Percentiles rank a stretch among this genome's conserved stretches.
Evolutionary conservation across 2,888 invertebrate species (phyloP).

Genomic region (Artemia sinica): DNA sequence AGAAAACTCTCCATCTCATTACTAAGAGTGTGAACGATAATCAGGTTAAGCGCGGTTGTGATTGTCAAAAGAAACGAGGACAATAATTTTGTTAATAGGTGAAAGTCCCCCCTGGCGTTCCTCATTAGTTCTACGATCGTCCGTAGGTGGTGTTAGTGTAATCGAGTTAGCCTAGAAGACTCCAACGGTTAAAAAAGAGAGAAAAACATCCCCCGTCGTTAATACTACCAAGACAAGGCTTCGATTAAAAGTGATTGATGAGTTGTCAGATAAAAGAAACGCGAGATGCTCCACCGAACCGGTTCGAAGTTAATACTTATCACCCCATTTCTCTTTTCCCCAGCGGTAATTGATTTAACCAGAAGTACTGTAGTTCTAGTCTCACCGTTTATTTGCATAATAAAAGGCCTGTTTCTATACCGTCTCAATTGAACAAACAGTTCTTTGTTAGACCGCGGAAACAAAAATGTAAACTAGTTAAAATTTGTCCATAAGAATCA

Average conservation of each 20-base stretch:
- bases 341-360: no score
- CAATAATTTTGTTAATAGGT: constrained; percentile 13
- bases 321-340: background rate
- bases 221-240: background rate
- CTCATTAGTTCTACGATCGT: constrained; percentile 7
- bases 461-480: no score
- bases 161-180: constrained; percentile 10
- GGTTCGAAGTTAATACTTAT: background rate
- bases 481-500: no score
- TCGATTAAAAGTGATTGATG: constrained; percentile 13
- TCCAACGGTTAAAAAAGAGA: background rate
- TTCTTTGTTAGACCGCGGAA: no score
- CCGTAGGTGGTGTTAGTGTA: constrained; percentile 12
- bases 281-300: background rate
- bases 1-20: background rate
- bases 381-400: no score
- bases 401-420: no score
- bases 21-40: constrained; percentile 12
- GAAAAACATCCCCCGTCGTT: background rate
- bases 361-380: no score
- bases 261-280: background rate
- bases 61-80: constrained; percentile 10
- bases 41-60: constrained; percentile 14
- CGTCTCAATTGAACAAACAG: no score
- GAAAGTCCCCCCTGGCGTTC: background rate